Conservation (phyloP, 2,113 vertebrate species). For the Narcine bancroftii region DNA sequence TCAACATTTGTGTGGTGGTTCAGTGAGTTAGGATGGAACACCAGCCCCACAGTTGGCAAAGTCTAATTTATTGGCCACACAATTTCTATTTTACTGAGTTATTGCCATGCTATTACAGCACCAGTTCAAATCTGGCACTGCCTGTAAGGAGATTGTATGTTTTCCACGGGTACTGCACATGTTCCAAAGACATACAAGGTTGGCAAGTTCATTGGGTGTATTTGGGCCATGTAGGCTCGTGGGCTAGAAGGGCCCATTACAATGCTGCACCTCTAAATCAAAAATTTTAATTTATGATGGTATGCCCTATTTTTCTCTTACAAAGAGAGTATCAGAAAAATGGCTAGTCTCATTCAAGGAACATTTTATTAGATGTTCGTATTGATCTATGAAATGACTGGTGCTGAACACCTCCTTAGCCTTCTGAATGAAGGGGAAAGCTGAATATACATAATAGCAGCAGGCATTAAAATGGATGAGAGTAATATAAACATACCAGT, state of each 20-base stretch:
- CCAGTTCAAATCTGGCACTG: too few species aligned
- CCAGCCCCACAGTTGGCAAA: too few species aligned
- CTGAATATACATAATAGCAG: not conserved
- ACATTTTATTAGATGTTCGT: not conserved
- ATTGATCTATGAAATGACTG: not conserved
- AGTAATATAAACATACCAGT: not conserved
- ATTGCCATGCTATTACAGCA: too few species aligned
- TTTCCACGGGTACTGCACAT: too few species aligned
- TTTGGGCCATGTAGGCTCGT: too few species aligned
- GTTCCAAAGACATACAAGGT: too few species aligned
- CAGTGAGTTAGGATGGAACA: too few species aligned
- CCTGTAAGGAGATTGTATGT: too few species aligned
- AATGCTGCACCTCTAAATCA: too few species aligned
- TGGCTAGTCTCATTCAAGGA: not conserved
- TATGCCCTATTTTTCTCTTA: not conserved
- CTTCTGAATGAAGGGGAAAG: not conserved
- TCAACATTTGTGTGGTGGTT: not conserved
- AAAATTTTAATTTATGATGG: not conserved
- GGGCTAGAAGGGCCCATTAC: too few species aligned
- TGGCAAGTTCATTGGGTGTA: too few species aligned
- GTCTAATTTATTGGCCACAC: not conserved
- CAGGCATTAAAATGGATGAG: not conserved
- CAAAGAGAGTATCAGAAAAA: not conserved
- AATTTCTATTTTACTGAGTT: too few species aligned
- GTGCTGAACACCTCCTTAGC: not conserved